Base-by-base conservation (phyloP, 37 sponge, comb jelly and placozoan genomes). In the Bolinopsis microptera region DNA sequence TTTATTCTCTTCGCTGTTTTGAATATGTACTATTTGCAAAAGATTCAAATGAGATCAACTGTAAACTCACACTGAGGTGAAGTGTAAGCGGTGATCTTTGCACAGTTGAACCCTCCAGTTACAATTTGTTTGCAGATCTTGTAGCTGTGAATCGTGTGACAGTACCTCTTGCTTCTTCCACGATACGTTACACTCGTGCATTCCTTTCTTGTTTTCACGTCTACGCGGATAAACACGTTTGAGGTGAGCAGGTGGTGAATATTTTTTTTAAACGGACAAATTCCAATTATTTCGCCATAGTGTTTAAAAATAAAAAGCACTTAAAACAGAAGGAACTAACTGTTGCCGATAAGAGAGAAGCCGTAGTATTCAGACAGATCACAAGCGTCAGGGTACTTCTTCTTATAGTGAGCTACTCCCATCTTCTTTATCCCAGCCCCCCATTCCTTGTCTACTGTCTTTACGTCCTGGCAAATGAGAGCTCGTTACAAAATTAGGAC, bases 361-460 rank as follows among this genome's bases (percentile, higher is more conserved):
- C 75, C 75, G 75, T 72, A 72, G 26, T 72, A 72, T n/a, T 72
- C 75, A 21, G 26, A n/a, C 75, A 72, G 75, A 72, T 72, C 75
- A 72, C 75, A 72, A 30, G 75, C 75, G 18, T 72, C 75, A 72
- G 75, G 75, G 26, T 72, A 72, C 31, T 72, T 72, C 75, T 72
- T 72, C 26, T 28, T n/a, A n/a, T 23, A 72, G 26, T 72, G 26
- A 28, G 75, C 13, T 8, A 72, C 75, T 5, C 75, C 75, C 75
- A 8, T 21, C 26, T 21, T 28, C n/a, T 5, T 72, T 8, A 72
- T 72, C 3, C 75, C 75, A 3, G 75, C 75, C 31, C 18, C 75
- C 75, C 75, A 72, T 72, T 72, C 75, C 75, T 72, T 72, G 75
- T 72, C 31, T 28, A 72, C 75, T 72, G 75, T n/a, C 75, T 72